phyloP scores from a whole-genome alignment of 2,888 invertebrate species.

The Ptilodon capucinus region DNA sequence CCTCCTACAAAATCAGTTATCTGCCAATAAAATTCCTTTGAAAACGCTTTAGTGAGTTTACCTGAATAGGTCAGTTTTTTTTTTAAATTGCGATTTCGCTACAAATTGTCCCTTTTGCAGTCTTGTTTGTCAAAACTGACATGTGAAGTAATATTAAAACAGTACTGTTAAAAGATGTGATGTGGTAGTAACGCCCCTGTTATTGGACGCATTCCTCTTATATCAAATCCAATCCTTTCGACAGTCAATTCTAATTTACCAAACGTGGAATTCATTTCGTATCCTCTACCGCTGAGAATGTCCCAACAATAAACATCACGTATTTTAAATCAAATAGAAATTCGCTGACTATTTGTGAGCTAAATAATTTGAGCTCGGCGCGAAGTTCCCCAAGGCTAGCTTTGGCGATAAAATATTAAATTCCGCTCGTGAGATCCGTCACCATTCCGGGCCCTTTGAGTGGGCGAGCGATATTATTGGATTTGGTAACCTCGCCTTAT shows the following conservation, averaged over 20 bases:
- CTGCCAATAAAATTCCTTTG: no score
- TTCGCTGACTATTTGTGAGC: constrained; percentile 8
- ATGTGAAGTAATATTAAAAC: no score
- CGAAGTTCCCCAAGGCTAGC: constrained; percentile 5
- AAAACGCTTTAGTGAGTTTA: no score
- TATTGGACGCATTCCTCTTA: no score
- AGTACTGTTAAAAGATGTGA: no score
- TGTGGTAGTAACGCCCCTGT: no score
- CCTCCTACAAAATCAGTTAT: no score
- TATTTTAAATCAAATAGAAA: not conserved
- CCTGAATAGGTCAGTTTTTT: no score
- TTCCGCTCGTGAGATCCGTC: constrained; percentile 50
- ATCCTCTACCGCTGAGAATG: not conserved
- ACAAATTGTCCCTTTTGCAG: no score
- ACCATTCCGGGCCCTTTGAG: constrained; percentile 46
- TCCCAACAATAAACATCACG: not conserved
- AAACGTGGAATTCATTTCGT: not conserved
- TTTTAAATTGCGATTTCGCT: no score
- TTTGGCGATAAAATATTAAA: constrained; percentile 55
- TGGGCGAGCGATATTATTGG: constrained; percentile 51
- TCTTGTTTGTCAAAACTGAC: no score
- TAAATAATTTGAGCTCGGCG: constrained; percentile 18
- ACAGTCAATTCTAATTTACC: not conserved
- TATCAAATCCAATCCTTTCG: no score
- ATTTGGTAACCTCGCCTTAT: constrained; percentile 50